These are phyloP conservation scores for Pantherophis vulpinus DNA, from an alignment of 2,797 vertebrate species.

Conservation along the genomic window DNA sequence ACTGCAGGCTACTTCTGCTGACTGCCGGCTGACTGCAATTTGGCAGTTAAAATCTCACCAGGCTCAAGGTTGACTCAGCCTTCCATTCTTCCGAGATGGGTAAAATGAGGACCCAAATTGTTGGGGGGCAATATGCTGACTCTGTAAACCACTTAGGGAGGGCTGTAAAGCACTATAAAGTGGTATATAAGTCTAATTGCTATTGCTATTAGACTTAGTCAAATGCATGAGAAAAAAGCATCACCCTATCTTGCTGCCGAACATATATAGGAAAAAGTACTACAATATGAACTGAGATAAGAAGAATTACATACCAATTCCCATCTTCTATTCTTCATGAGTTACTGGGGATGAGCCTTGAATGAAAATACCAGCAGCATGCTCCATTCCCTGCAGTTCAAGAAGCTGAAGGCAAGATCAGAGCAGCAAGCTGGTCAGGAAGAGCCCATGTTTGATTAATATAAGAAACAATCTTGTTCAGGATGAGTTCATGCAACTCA, in stretches of 20 bases:
- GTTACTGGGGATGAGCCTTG: neutral
- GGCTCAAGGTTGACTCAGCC: no score
- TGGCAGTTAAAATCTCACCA: no score
- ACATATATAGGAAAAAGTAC: neutral
- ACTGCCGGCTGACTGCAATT: no score
- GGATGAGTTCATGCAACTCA: neutral
- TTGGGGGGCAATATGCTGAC: no score
- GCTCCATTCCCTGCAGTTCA: neutral
- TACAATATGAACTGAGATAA: neutral
- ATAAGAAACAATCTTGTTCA: neutral
- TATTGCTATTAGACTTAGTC: neutral
- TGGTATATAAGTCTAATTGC: no score
- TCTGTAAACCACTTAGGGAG: no score
- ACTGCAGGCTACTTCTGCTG: no score
- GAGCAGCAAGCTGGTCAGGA: neutral
- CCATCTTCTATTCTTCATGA: neutral
- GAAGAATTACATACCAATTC: neutral
- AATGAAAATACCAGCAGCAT: neutral
- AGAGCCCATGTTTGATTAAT: neutral
- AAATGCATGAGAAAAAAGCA: neutral
- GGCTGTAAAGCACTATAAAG: no score
- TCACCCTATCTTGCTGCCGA: neutral
- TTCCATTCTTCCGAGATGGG: no score
- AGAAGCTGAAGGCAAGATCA: neutral
- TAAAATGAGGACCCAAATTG: no score